Base-by-base conservation (phyloP, 2,797 vertebrate genomes). In the Sebastiscus albofasciatus region DNA sequence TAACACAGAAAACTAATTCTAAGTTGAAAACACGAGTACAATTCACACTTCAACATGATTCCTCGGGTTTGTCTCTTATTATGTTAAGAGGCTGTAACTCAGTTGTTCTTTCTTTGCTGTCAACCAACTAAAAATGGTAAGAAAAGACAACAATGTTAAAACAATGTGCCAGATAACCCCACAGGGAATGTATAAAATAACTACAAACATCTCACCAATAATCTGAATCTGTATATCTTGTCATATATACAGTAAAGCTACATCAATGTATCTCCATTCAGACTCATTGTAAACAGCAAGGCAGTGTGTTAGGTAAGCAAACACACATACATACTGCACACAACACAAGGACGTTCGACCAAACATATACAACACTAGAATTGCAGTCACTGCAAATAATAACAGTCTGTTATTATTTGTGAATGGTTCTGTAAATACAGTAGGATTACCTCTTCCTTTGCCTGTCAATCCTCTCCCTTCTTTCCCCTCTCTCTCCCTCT, bases 351-450 rank as follows among this genome's bases (percentile, higher is more conserved):
- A 72, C 75, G 60, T 69, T 31, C n/a, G 24, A 54, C 54, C 59
- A 79, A 26, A 6, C 8, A 11, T 29, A 64, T 9, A 5, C 36
- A 64, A 46, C 11, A 60, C 18, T 18, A 66, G 64, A 42, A 72
- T 1, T 64, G 10, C 76, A 73, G 65, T n/a, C 52, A 24, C 26
- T 66, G 62, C 78, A 87, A 79, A 85, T 85, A 85, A 76, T 78
- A 74, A 64, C 49, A n/a, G 42, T 9, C 7, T 69, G 81, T 81
- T 80, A 83, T 75, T 88, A 80, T 81, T 85, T 80, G 66, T 59
- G 42, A 33, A 62, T 71, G 56, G 22, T 68, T 80, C 75, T 82
- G 76, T 71, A 77, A 81, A 76, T 84, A 67, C 69, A 14, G 22
- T 16, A 27, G 52, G 26, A 77, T 85, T 75, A 82, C 87, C 74